Conservation (phyloP, 2,888 invertebrate genomes). For the Drosophila cognata region DNA sequence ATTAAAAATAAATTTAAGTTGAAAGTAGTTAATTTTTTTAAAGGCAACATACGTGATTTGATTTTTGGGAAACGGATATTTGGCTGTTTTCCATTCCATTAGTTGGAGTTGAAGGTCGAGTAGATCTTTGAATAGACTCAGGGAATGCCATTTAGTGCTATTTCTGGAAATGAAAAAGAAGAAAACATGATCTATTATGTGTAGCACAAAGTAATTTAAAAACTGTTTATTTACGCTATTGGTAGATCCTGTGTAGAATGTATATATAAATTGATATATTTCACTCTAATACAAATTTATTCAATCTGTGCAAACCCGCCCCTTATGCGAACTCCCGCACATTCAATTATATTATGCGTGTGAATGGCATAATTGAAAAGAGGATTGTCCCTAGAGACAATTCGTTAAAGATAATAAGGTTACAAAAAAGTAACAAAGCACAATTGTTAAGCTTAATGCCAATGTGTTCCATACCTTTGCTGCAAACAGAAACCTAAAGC, state of each 20-base stretch:
- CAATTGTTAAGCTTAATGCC: conserved; percentile 71
- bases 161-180: conserved; percentile 24
- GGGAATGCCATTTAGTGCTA: conserved; percentile 40
- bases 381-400: conserved; percentile 71
- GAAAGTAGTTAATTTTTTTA: background rate
- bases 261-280: background rate
- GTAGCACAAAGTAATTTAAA: background rate
- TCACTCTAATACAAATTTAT: conserved; percentile 25
- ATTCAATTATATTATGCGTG: conserved; percentile 77
- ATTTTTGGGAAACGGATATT: conserved; percentile 55
- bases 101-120: conserved; percentile 31
- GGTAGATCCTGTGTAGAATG: background rate
- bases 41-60: conserved; percentile 61
- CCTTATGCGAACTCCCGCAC: conserved; percentile 40
- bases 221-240: background rate
- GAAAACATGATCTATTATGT: background rate
- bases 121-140: conserved; percentile 32
- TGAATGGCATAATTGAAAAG: conserved; percentile 75
- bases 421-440: conserved; percentile 66
- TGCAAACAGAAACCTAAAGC: conserved; percentile 38
- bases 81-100: conserved; percentile 54
- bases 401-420: conserved; percentile 78
- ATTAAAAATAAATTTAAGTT: conserved; percentile 2
- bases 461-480: conserved; percentile 44
- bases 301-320: conserved; percentile 29